Evolutionary conservation across 2,113 vertebrate genomes (phyloP).

Genomic region (Dicaeum eximium): DNA sequence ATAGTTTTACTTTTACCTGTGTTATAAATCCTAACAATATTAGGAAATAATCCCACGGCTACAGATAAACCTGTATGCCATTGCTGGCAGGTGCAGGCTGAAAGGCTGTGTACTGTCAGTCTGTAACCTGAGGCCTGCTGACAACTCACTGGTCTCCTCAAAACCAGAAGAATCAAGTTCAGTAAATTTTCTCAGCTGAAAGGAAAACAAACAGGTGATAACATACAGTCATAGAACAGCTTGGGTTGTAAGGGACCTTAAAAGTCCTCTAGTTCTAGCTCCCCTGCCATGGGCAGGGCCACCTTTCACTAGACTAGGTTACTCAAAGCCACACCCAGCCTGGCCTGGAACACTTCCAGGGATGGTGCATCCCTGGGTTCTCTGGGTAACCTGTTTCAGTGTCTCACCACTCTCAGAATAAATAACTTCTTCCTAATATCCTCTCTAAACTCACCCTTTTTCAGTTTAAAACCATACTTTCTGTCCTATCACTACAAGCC

Average conservation of each 20-base stretch:
- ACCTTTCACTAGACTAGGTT: not conserved
- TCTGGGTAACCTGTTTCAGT: not conserved
- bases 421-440: not conserved
- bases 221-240: not conserved
- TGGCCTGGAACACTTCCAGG: not conserved
- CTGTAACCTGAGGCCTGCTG: not conserved
- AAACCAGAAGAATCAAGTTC: not conserved
- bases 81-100: not conserved
- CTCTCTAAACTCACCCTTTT: not conserved
- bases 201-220: not conserved
- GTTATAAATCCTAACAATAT: not conserved
- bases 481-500: not conserved
- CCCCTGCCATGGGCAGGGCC: not conserved
- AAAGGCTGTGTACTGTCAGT: not conserved
- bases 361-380: not conserved
- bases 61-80: not conserved
- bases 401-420: not conserved
- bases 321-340: not conserved
- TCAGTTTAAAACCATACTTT: not conserved
- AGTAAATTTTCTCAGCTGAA: not conserved
- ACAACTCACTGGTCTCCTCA: not conserved
- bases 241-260: not conserved
- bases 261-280: not conserved
- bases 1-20: not conserved
- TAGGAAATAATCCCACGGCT: not conserved